Evolutionary conservation across 2,888 invertebrate species (phyloP).

Genomic region (Tillus elongatus): DNA sequence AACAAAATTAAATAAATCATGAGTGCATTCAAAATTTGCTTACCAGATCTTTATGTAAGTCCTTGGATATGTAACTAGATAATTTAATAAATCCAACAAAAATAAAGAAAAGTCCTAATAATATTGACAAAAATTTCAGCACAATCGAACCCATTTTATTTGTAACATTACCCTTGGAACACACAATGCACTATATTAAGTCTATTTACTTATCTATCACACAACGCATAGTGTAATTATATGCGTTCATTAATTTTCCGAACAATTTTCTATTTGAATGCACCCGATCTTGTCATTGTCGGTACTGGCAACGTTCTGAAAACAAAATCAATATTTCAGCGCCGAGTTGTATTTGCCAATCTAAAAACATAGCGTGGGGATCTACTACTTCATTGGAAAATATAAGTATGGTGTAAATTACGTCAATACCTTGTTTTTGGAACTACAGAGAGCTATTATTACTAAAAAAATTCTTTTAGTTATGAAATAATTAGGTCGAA

Average conservation of each 20-base stretch:
- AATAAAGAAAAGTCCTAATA: constrained; percentile 89
- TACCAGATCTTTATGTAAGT: constrained; percentile 93
- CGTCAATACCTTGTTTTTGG: no score
- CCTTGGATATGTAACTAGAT: constrained; percentile 84
- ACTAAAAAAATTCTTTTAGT: no score
- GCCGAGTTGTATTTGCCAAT: constrained; percentile 24
- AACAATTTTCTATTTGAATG: no score
- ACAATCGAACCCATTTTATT: constrained; percentile 68
- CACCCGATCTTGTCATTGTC: constrained; percentile 27
- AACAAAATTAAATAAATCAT: no score
- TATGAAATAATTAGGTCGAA: no score
- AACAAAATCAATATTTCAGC: constrained; percentile 33
- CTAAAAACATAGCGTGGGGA: constrained; percentile 22
- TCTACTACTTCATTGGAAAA: constrained; percentile 13
- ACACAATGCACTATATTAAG: no score
- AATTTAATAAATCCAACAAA: constrained; percentile 91
- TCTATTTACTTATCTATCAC: no score
- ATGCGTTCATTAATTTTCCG: no score
- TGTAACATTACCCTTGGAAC: no score
- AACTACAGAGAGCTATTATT: no score
- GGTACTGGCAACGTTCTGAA: constrained; percentile 29
- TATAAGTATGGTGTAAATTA: neutral
- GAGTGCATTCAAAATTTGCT: constrained; percentile 40
- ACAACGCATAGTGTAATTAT: no score
- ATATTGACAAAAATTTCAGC: constrained; percentile 79